Evolutionary conservation across 2,888 invertebrate genomes (phyloP), one percentile per base, ranked within the genome.

Genomic region (Ferrisia virgata): DNA sequence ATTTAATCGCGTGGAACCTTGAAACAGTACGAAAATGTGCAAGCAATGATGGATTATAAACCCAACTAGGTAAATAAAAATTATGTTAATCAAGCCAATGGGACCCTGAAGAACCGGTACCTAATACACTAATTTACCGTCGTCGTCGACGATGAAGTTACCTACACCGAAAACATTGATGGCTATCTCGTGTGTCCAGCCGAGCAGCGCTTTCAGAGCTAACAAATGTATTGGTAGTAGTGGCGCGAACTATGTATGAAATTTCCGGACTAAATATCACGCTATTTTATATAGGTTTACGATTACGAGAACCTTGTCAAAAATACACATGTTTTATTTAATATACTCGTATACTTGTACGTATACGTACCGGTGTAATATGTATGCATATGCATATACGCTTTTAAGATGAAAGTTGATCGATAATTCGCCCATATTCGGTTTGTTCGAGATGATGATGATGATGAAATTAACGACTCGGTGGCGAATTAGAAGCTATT

Each of bases 51-150:
- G 72, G 72, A 76, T 76, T 76, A 76, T 76, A 33, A 76, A 18
- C 28, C 33, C 36, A 36, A 69, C 69, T 76, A 76, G 72, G 72
- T 76, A 36, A 76, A 76, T 76, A 76, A 76, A 76, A 76, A 76
- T 76, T 76, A 76, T 76, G 72, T 36, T 76, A 76, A 76, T 76
- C 13, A 28, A 64, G n/a, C 28, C 64, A 28, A 28, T 36, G 72
- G 22, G 36, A 76, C 72, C 72, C 72, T 76, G 72, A 76, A 76
- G 36, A 76, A 76, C 72, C 72, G 72, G 72, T 76, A 76, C 36
- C 72, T 36, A 36, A 36, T 76, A 76, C 36, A 36, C 72, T 28
- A 64, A 64, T 64, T 64, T 31, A 64, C 28, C 64, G 11, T 6
- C n/a, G 72, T 64, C 15, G 28, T 15, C 64, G 11, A 15, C n/a